Base-by-base conservation (phyloP, 37 sponge, comb jelly and placozoan species). In the Amphimedon queenslandica region DNA sequence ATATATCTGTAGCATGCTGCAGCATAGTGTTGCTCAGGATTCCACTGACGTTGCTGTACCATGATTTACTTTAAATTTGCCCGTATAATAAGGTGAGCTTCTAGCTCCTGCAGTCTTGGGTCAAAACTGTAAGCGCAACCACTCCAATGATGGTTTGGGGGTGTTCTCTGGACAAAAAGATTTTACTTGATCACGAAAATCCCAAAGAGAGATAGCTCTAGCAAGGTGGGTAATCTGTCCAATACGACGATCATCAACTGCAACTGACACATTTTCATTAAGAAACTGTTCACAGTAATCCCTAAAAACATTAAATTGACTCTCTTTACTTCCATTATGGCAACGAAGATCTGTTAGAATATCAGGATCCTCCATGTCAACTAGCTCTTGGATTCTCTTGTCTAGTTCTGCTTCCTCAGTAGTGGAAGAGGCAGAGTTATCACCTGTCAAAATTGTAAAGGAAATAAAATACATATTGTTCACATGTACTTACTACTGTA, bases 191-290 rank as follows among this genome's bases (percentile, higher is more conserved):
- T 80, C 80, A 1, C 57, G 27, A 2, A 86, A 70, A 53, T 87
- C 88, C 24, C 88, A 37, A 13, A 76, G 73, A 71, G 79, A 78
- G 63, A 86, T 64, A 30, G 77, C 88, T 53, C 61, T 60, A 27
- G 82, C 82, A 6, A 87, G 10, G 38, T 81, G 82, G 39, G 82
- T 81, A 0, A 81, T 10, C 39, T 30, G 20, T 5, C 75, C 67
- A 74, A 67, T 75, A 18, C 82, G 16, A 2, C 82, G 25, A 56
- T 82, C 82, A 74, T 83, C 84, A 5, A 71, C 83, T 43, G 83
- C 84, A 32, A 41, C 16, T 34, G 66, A 6, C 11, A 72, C 58
- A 55, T 55, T 55, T 40, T 75, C 75, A 23, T 76, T 55, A 13
- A 74, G 73, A 53, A 68, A 82, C 36, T 72, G 38, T 55, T 74